These are phyloP conservation scores for Mallateleia sp. DNA, from an alignment of 2,888 invertebrate genomes.

Conservation along the genomic window DNA sequence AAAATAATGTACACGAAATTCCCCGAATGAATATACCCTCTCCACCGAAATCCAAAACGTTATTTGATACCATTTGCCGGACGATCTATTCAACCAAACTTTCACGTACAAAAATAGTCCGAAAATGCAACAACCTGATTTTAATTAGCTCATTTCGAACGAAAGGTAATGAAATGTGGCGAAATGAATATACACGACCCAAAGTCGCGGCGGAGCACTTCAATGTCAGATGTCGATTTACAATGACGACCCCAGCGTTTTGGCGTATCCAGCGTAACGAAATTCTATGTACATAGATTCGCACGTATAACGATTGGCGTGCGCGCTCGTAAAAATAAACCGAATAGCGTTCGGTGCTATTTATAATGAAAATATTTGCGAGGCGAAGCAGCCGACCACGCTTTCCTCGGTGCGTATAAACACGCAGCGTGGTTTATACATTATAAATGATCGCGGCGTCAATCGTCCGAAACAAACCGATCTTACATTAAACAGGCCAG, in stretches of 20 bases:
- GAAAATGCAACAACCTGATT: not conserved
- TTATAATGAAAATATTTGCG: conserved; percentile 89
- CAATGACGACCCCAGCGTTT: conserved; percentile 41
- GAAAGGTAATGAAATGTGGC: conserved; percentile 36
- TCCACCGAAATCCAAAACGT: no score
- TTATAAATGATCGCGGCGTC: conserved; percentile 57
- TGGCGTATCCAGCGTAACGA: conserved; percentile 53
- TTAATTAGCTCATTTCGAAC: conserved; percentile 32
- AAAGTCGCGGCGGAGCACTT: conserved; percentile 5
- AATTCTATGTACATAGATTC: conserved; percentile 65
- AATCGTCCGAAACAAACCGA: conserved; percentile 54
- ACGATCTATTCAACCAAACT: not conserved
- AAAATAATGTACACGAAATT: no score
- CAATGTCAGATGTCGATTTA: conserved; percentile 54
- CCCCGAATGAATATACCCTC: no score
- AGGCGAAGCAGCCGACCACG: conserved; percentile 81
- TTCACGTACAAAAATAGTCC: not conserved
- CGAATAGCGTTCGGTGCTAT: conserved; percentile 85
- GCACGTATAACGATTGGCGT: conserved; percentile 74
- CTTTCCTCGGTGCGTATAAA: conserved; percentile 73
- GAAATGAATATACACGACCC: conserved; percentile 36
- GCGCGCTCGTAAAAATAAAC: conserved; percentile 85
- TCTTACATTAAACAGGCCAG: conserved; percentile 57
- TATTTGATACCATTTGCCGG: no score
- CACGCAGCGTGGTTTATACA: conserved; percentile 54